Base-by-base conservation (phyloP, 2,888 invertebrate genomes). In the Busseola fusca region DNA sequence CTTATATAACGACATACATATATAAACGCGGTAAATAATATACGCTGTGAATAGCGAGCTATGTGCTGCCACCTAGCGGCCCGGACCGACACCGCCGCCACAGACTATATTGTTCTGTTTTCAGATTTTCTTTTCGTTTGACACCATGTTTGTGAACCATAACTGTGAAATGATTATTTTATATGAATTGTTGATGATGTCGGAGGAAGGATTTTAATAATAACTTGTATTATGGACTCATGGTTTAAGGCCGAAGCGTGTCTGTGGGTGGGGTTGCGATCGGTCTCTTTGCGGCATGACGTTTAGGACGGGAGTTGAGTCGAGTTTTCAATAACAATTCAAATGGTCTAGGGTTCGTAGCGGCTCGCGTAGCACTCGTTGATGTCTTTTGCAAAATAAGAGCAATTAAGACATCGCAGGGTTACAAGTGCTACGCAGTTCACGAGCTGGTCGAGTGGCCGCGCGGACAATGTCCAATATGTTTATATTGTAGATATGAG, bases 41-140 rank as follows among this genome's bases (percentile, higher is more conserved):
- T 94, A 95, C 93, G 90, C 89, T 90, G 91, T 91, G 94, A 94
- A 94, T 93, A 94, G 93, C 92, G 89, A 90, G 91, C 92, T 93
- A 91, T 93, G 94, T 95, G 94, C 94, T 94, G 95, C 95, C 95
- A 95, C 95, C 95, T 95, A 95, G 95, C 93, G 94, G 90, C 86
- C 90, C 87, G 87, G 90, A 89, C 89, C 88, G 86, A 89, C 88
- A 86, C 82, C 84, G 87, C 80, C 86, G 82, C 89, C 91, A 91
- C 91, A 92, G 92, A 91, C 87, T 87, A 87, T 86, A 84, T 86
- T 88, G 87, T 86, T 84, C 81, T 88, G 89, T 91, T 93, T 91
- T 92, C 90, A 89, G 90, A 91, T 92, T 92, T 90, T 92, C 90
- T 88, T 90, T 89, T 87, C 87, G 86, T 87, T 87, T 87, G 78